Base-by-base conservation (phyloP, 1,140 invertebrate genomes). In the Anagrus nilaparvatae region DNA sequence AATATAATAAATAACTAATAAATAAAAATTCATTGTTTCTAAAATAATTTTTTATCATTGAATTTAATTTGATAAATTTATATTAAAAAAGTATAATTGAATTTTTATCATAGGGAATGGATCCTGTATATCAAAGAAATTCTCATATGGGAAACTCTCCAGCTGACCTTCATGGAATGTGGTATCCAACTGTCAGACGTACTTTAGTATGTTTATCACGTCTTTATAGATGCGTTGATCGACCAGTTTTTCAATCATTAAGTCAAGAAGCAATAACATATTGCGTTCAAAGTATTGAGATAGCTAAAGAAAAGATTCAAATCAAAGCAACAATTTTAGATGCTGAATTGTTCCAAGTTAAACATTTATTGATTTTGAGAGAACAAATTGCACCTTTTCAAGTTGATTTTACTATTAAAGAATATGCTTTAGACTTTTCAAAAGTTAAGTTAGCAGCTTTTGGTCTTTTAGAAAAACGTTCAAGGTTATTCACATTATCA, bases 361-460 rank as follows among this genome's bases (percentile, higher is more conserved):
- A 99, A 67, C 96, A 99, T 72, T 68, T 99, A 29, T 69, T 99
- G 3, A 99, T 99, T 36, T 66, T 99, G 1, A 65, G 96, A 16
- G 96, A 99, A 60, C 96, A 99, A 68, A 97, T 98, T 25, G 90
- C 93, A 1, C 95, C 96, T 0, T 99, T 98, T 61, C 93, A 97
- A 67, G 89, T 96, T 0, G 92, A 97, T 55, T 94, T 96, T 55
- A 84, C 89, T 0, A 78, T 94, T 0, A 87, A 89, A 61, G 92
- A 97, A 69, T 90, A 87, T 1, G 80, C 79, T 32, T 61, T 97
- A 42, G 93, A 97, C 66, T 97, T 97, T 58, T 91, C 82, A 42
- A 82, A 85, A 65, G 76, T 90, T 12, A 89, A 85, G 65, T 82
- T 78, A 25, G 86, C 86, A 33, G 93, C 93, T 1, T 83, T 87